A percentile compares a stretch with the other conserved stretches of the same genome.
phyloP scores from a whole-genome alignment of 1,140 invertebrate species.

The Platyscapa corneri region DNA sequence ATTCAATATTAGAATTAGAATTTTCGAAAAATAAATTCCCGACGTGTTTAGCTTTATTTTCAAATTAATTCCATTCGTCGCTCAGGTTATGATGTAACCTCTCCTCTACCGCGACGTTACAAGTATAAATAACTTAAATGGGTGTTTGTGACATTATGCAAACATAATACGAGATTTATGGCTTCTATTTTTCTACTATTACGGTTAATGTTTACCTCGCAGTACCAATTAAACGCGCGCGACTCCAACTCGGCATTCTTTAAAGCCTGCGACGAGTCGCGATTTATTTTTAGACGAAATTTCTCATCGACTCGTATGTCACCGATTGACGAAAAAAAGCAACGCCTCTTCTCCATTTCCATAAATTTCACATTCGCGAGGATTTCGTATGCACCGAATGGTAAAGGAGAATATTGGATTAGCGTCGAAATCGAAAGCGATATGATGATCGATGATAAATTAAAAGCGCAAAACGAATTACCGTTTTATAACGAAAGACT shows the following conservation, averaged over 20 bases:
- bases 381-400: neutral
- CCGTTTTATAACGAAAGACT: too few relatives aligned
- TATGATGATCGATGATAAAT: too few relatives aligned
- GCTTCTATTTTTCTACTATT: neutral
- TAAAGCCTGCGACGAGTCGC: too few relatives aligned
- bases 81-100: neutral
- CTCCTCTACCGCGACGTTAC: too few relatives aligned
- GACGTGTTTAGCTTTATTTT: neutral
- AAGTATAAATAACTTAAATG: too few relatives aligned
- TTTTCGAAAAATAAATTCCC: too few relatives aligned
- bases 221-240: too few relatives aligned
- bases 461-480: too few relatives aligned
- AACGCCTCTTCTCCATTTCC: conserved; percentile 20
- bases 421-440: neutral
- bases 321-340: conserved; percentile 25
- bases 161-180: neutral
- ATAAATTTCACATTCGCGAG: neutral
- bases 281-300: conserved; percentile 43
- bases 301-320: conserved; percentile 25
- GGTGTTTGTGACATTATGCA: neutral
- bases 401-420: neutral
- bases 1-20: too few relatives aligned
- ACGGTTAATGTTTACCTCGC: neutral
- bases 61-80: neutral
- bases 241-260: too few relatives aligned